Conservation (phyloP, 2,797 vertebrate genomes). For the Chaunax sp. region DNA sequence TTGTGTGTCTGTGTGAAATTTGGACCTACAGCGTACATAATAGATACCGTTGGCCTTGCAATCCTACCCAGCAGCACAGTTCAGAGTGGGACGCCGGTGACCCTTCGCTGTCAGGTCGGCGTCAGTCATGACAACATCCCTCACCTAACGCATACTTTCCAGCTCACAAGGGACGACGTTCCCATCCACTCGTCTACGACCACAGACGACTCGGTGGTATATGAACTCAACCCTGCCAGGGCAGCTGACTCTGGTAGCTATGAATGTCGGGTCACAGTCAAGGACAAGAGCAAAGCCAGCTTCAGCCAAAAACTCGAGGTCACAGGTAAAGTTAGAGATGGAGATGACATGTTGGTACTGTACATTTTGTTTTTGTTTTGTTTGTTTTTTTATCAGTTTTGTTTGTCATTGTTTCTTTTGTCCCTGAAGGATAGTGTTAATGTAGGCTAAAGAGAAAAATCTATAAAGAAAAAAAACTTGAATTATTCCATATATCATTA, state of each 20-base stretch:
- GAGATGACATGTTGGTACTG: not conserved
- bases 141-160: constrained; percentile 65
- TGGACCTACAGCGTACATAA: constrained; percentile 67
- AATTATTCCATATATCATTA: too few relatives aligned
- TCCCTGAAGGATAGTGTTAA: not conserved
- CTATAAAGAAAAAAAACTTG: not conserved
- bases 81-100: constrained; percentile 67
- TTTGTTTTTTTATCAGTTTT: not conserved
- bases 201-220: constrained; percentile 24
- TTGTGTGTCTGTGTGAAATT: constrained; percentile 29
- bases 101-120: constrained; percentile 67
- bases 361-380: not conserved
- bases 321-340: constrained; percentile 69
- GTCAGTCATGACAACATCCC: constrained; percentile 68
- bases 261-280: constrained; percentile 73
- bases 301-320: constrained; percentile 43
- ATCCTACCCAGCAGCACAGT: constrained; percentile 65
- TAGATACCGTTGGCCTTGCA: constrained; percentile 71
- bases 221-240: constrained; percentile 65
- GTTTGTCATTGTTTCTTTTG: not conserved
- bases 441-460: too few relatives aligned
- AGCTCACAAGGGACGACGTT: constrained; percentile 50
- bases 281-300: constrained; percentile 64
- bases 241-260: constrained; percentile 78
- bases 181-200: constrained; percentile 52